phyloP scores from a whole-genome alignment of 2,888 invertebrate genomes.

The Allacma fusca region DNA sequence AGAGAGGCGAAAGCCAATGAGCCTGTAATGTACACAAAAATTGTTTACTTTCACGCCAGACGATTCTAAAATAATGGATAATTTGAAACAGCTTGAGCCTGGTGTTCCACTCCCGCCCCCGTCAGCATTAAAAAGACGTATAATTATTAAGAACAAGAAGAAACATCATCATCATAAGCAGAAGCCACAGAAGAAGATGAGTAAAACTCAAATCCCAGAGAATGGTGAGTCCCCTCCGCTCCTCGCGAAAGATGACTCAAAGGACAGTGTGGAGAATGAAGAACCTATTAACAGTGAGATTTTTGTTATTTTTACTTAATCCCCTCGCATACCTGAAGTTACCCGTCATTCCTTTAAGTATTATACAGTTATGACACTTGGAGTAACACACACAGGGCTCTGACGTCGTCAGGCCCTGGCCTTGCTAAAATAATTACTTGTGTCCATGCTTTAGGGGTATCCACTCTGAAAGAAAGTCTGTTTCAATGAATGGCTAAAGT shows the following conservation, averaged over 20 bases:
- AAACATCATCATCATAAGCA: slow-evolving; percentile 70
- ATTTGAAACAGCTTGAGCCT: slow-evolving; percentile 67
- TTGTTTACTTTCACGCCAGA: background rate
- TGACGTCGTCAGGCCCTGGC: too few relatives aligned
- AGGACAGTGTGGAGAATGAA: slow-evolving; percentile 75
- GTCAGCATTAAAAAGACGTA: slow-evolving; percentile 81
- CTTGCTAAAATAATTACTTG: too few relatives aligned
- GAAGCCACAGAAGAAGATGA: slow-evolving; percentile 53
- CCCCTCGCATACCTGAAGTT: too few relatives aligned
- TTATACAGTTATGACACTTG: too few relatives aligned
- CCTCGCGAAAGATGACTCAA: slow-evolving; percentile 76
- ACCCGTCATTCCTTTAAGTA: too few relatives aligned
- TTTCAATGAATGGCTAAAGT: background rate
- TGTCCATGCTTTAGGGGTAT: too few relatives aligned
- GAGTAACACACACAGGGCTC: too few relatives aligned
- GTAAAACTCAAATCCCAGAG: slow-evolving; percentile 60
- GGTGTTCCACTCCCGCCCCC: slow-evolving; percentile 88
- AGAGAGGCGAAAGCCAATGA: too few relatives aligned
- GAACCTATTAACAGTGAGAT: slow-evolving; percentile 61
- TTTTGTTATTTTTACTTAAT: background rate
- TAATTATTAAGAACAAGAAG: slow-evolving; percentile 97
- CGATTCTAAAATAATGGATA: background rate
- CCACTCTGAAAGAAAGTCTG: background rate
- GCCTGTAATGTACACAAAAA: too few relatives aligned
- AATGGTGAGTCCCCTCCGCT: slow-evolving; percentile 66